phyloP scores from a whole-genome alignment of 2,888 invertebrate species.

The Luperina testacea region DNA sequence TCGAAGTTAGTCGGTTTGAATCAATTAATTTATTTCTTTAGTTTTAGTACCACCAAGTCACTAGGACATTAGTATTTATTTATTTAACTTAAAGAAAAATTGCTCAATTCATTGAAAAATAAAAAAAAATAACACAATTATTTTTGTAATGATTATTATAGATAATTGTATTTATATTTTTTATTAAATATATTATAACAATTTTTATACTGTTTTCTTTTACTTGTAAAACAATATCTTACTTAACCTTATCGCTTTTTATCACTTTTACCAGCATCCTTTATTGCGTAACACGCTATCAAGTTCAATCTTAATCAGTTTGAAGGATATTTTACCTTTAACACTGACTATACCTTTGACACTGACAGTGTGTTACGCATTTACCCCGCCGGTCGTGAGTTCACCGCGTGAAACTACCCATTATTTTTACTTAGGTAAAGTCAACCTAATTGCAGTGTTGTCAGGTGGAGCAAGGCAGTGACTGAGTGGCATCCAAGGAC shows the following conservation, averaged over 20 bases:
- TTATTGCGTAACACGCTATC: too few relatives aligned
- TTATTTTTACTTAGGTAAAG: neutral
- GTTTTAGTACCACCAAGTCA: constrained; percentile 77
- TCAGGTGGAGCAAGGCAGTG: too few relatives aligned
- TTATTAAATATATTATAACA: constrained; percentile 45
- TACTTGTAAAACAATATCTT: neutral
- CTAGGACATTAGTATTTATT: constrained; percentile 78
- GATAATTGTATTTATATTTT: constrained; percentile 54
- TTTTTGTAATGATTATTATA: constrained; percentile 33
- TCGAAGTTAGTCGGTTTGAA: constrained; percentile 65
- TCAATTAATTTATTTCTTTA: constrained; percentile 57
- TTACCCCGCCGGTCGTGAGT: neutral
- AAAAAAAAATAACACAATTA: constrained; percentile 27
- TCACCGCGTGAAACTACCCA: neutral
- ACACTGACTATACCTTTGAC: too few relatives aligned
- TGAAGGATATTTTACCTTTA: too few relatives aligned
- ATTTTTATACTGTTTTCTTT: constrained; percentile 3
- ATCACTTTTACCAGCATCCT: neutral
- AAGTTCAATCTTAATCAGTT: too few relatives aligned
- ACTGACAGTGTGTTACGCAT: too few relatives aligned
- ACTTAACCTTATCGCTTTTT: neutral
- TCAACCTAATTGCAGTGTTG: neutral
- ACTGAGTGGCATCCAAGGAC: too few relatives aligned
- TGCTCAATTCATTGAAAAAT: constrained; percentile 32
- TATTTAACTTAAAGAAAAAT: constrained; percentile 26